Conservation (phyloP, 1,140 invertebrate species). For the Caenorhabditis remanei region DNA sequence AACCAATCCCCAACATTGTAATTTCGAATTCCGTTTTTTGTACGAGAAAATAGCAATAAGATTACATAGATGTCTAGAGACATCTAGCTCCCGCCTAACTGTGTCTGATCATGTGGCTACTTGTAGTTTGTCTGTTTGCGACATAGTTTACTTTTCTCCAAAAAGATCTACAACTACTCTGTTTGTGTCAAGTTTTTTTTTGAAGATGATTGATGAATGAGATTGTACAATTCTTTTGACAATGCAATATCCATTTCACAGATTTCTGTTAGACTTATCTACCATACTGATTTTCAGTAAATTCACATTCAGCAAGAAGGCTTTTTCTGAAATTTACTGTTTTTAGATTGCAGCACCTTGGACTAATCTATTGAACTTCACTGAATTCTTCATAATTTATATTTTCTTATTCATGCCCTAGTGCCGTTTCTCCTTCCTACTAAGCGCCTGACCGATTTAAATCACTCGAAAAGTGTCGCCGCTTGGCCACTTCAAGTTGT, state of each 20-base stretch:
- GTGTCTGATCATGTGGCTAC: background rate
- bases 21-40: conserved; percentile 13
- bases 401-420: background rate
- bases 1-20: background rate
- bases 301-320: too few relatives aligned
- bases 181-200: background rate
- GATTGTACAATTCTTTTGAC: background rate
- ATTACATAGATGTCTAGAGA: background rate
- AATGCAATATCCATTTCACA: background rate
- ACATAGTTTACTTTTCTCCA: background rate
- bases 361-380: too few relatives aligned
- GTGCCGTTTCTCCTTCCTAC: background rate
- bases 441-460: conserved; percentile 36
- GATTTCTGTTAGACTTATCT: background rate
- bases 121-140: conserved; percentile 17
- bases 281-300: background rate
- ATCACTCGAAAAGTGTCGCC: conserved; percentile 51
- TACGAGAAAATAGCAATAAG: background rate
- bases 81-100: background rate
- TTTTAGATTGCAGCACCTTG: too few relatives aligned
- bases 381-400: background rate
- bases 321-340: background rate
- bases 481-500: conserved; percentile 48
- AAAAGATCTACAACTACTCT: background rate
- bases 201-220: background rate